phyloP scores from a whole-genome alignment of 2,888 invertebrate genomes.

The Nowickia ferox region DNA sequence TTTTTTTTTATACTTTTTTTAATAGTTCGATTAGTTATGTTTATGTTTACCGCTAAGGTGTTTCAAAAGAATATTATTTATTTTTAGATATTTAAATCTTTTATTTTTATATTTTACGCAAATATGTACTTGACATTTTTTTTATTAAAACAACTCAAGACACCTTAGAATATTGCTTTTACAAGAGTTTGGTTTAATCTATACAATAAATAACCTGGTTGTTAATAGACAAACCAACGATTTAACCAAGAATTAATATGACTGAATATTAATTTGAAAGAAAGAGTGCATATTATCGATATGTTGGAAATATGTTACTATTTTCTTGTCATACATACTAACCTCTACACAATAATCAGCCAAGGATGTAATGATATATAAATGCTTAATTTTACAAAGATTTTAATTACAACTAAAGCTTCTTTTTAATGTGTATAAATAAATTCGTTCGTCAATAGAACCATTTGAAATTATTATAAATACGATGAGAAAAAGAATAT shows the following conservation, averaged over 20 bases:
- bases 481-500: no score
- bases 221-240: background rate
- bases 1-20: background rate
- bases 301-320: no score
- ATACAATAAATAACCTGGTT: slow-evolving; percentile 13
- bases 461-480: no score
- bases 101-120: slow-evolving; percentile 22
- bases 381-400: no score
- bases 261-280: background rate
- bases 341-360: no score
- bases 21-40: background rate
- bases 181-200: background rate
- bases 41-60: slow-evolving; percentile 19
- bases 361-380: no score
- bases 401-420: no score
- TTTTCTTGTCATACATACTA: no score
- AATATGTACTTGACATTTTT: slow-evolving; percentile 36
- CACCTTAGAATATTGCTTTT: slow-evolving; percentile 66
- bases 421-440: no score
- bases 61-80: slow-evolving; percentile 14
- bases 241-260: background rate
- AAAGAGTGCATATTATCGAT: background rate
- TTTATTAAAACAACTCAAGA: slow-evolving; percentile 35
- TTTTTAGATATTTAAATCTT: background rate
- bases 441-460: no score